A percentile compares a stretch with the other conserved stretches of the same genome.
Conservation (phyloP, 2,113 vertebrate species). For the Hyla sarda region DNA sequence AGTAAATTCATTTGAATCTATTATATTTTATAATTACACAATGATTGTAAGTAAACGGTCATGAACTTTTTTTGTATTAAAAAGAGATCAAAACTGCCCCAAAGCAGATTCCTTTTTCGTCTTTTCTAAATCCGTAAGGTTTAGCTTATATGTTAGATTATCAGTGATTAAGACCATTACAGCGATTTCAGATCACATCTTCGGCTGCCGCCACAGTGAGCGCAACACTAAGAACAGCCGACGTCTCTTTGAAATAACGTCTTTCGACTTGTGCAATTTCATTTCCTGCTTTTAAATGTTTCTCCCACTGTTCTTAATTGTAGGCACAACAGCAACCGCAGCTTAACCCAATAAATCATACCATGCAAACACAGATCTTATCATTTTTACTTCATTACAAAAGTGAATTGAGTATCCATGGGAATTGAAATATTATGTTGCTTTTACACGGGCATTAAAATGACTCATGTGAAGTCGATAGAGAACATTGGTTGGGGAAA, state of each 20-base stretch:
- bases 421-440: constrained; percentile 35
- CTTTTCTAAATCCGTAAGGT: background rate
- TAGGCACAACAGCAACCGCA: constrained; percentile 1
- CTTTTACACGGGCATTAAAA: constrained; percentile 28
- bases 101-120: background rate
- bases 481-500: constrained; percentile 16
- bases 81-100: background rate
- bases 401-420: constrained; percentile 18
- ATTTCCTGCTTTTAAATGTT: constrained; percentile 36
- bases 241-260: constrained; percentile 20
- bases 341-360: constrained; percentile 37
- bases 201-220: background rate
- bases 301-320: constrained; percentile 27
- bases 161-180: constrained; percentile 3
- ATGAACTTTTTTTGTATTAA: background rate
- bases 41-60: background rate
- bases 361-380: constrained; percentile 28
- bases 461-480: constrained; percentile 19
- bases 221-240: background rate
- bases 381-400: constrained; percentile 26
- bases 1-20: background rate
- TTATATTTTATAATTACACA: background rate
- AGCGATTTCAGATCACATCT: constrained; percentile 8
- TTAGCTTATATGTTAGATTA: background rate
- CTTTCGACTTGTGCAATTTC: constrained; percentile 26